Evolutionary conservation across 2,888 invertebrate genomes (phyloP), one percentile per base, ranked within the genome.

Genomic region (Acleris laterana): DNA sequence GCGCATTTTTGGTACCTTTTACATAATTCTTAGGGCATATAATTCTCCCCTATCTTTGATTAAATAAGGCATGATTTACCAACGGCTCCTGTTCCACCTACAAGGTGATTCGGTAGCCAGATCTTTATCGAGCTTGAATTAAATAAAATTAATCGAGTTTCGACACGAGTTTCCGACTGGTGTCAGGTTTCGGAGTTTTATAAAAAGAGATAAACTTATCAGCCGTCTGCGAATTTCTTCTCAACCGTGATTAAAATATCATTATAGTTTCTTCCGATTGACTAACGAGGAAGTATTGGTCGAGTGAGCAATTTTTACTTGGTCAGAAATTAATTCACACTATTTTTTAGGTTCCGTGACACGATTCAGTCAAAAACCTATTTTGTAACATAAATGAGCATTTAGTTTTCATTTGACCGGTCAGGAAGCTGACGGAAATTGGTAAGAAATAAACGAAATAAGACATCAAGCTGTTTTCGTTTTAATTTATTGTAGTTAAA

Each of bases 91-190:
- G 80, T 86, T 83, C 80, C 84, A 38, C 38, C 68, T 68, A 71
- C 73, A 71, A 77, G 75, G 78, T 78, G 74, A 82, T 84, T 83
- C 84, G 82, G 86, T 86, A 85, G 84, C 83, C 77, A 78, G 79
- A 81, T 79, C 78, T 75, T 79, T 78, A 85, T 83, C 77, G 76
- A 70, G 72, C 69, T 74, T 72, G 73, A 73, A 73, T 75, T 74
- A 77, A 77, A 68, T 52, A 79, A 78, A 81, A 77, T 55, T 63
- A 68, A 74, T 70, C 60, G 74, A 73, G 70, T 72, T 73, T 71
- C 73, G 53, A 76, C 78, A 77, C 78, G 77, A 78, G 82, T 81
- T 82, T 81, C 77, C 74, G 75, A 67, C 71, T 76, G 77, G 74
- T 74, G 77, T 50, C 48, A 46, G 46, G 61, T 57, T 44, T 50